These are phyloP conservation scores for Dorcus parallelipipedus DNA, from an alignment of 2,888 invertebrate species.

Conservation along the genomic window DNA sequence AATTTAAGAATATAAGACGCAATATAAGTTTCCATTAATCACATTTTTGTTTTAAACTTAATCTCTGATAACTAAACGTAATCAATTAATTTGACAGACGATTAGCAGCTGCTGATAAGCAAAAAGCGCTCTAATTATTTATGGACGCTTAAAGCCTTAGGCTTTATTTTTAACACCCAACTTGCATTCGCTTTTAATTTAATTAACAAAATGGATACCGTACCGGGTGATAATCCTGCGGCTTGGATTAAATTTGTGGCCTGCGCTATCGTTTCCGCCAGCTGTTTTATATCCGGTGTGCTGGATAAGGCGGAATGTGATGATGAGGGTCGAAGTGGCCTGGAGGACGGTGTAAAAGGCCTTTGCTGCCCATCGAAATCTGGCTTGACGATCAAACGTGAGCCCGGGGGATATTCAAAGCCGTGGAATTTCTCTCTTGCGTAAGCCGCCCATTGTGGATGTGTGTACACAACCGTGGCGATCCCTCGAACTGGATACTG, in stretches of 20 bases:
- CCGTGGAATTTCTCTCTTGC: slow-evolving; percentile 84
- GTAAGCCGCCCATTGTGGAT: slow-evolving; percentile 68
- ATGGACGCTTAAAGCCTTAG: no score
- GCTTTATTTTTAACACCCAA: no score
- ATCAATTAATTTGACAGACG: no score
- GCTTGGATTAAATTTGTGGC: slow-evolving; percentile 72
- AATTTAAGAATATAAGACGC: no score
- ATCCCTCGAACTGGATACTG: slow-evolving; percentile 52
- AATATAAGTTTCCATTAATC: no score
- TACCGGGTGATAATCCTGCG: slow-evolving; percentile 50
- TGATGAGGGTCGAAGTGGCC: neutral
- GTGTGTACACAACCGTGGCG: slow-evolving; percentile 69
- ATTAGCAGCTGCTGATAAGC: neutral
- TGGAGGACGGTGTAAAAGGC: slow-evolving; percentile 1
- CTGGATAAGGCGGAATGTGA: slow-evolving; percentile 5
- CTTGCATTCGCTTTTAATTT: neutral
- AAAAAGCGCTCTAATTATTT: neutral
- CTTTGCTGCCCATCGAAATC: slow-evolving; percentile 44
- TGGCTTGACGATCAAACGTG: slow-evolving; percentile 72
- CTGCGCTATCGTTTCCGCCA: slow-evolving; percentile 74
- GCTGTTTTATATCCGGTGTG: slow-evolving; percentile 60
- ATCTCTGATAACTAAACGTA: no score
- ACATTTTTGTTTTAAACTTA: no score
- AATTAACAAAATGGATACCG: neutral
- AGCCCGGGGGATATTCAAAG: slow-evolving; percentile 89